Percentiles rank a stretch among this genome's conserved stretches.
Evolutionary conservation across 2,888 invertebrate genomes (phyloP).

Genomic region (Leucophora obtusa): DNA sequence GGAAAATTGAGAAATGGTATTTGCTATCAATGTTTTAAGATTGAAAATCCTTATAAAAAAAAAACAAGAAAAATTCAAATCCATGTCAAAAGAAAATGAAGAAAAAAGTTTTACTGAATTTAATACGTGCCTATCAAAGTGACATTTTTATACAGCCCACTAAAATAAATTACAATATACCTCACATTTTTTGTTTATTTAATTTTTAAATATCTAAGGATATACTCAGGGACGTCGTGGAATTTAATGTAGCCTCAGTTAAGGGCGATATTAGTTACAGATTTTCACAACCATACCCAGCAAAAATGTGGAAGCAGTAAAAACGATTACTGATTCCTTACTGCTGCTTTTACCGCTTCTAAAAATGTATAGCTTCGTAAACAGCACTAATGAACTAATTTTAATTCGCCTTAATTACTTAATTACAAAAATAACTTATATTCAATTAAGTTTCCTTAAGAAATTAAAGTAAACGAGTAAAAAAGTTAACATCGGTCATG

Average conservation of each 20-base stretch:
- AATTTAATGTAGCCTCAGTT: background rate
- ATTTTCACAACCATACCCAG: no score
- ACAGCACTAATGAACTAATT: no score
- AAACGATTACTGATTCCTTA: no score
- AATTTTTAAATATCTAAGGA: slow-evolving; percentile 7
- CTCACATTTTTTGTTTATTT: slow-evolving; percentile 17
- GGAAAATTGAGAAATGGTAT: slow-evolving; percentile 60
- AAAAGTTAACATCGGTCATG: no score
- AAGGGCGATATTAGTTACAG: no score
- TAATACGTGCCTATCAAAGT: slow-evolving; percentile 64
- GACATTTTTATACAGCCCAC: slow-evolving; percentile 61
- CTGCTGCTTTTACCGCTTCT: no score
- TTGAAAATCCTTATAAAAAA: slow-evolving; percentile 47
- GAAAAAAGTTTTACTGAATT: slow-evolving; percentile 49
- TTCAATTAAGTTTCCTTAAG: no score
- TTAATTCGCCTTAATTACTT: no score
- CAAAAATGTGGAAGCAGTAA: no score
- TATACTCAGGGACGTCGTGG: slow-evolving; percentile 14
- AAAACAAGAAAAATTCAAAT: slow-evolving; percentile 33
- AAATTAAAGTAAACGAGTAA: no score
- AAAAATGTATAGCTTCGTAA: no score
- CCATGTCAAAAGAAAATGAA: slow-evolving; percentile 45
- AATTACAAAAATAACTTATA: no score
- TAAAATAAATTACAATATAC: slow-evolving; percentile 60
- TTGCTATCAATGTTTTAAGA: slow-evolving; percentile 52